Base-by-base conservation (phyloP, 1,140 invertebrate species). In the Dreissena polymorpha region DNA sequence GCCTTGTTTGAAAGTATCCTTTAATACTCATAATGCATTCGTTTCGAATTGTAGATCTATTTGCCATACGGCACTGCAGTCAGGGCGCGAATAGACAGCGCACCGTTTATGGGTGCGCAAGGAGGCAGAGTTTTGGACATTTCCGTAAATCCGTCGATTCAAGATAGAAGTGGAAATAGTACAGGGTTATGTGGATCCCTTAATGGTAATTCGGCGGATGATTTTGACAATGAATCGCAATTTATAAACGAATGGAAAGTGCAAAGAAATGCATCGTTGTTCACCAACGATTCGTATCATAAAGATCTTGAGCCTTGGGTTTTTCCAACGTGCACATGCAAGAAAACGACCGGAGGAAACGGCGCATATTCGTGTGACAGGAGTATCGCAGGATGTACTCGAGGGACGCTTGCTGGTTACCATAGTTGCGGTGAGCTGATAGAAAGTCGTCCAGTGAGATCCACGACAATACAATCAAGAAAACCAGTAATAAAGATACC, bases 121-220 rank as follows among this genome's bases (percentile, higher is more conserved):
- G 76, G 76, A 10, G 76, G 76, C 10, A 79, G 68, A 53, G 50
- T 71, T 27, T 21, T 79, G 12, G 76, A 79, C 60, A 70, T 79
- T 21, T 68, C 14, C 39, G 29, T 79, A 0, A 23, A 57, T 21
- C 76, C 76, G 0, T 79, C 76, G 12, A 67, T 79, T 3, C 13
- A 79, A 51, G 76, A 79, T 25, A 51, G 68, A 55, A 53, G 25
- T 1, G 76, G 76, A 7, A 79, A 55, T 23, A 79, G 76, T 49
- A 50, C 51, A 53, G 76, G 65, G n/a, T 39, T 70, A 18, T 79
- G 76, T 79, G 76, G 76, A 29, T 68, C 53, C 21, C 29, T 79
- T 0, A 71, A 79, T 79, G 51, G 49, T 21, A 70, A 79, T 21
- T 8, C 1, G 21, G 67, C 18, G 2, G 68, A 79, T 55, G 76